These are phyloP conservation scores for Rhagoletis pomonella DNA, from an alignment of 1,140 invertebrate species.

Conservation along the genomic window DNA sequence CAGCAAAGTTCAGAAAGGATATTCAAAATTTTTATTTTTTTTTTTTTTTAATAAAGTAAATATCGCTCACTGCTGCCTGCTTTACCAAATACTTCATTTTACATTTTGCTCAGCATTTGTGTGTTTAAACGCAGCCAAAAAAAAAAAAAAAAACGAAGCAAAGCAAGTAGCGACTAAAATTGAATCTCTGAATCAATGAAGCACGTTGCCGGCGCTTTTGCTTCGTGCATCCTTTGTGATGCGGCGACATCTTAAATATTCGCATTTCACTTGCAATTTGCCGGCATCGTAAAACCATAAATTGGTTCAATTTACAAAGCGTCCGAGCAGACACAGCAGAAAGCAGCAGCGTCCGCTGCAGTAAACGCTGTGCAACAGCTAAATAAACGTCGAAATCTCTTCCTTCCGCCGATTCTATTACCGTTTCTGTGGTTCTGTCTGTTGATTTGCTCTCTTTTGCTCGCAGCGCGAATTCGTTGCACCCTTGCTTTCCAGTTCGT, in stretches of 20 bases:
- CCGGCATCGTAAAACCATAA: slow-evolving; percentile 23
- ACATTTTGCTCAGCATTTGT: neutral
- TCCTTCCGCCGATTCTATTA: too few relatives aligned
- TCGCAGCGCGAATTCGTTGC: neutral
- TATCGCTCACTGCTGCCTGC: neutral
- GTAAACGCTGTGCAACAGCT: neutral
- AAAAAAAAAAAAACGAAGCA: slow-evolving; percentile 3
- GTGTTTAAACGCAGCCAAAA: neutral
- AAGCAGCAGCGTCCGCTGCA: neutral
- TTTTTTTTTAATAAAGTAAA: neutral
- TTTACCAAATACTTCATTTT: neutral
- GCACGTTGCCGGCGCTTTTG: neutral
- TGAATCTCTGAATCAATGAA: slow-evolving; percentile 14
- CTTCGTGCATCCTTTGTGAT: neutral
- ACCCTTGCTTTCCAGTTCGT: neutral
- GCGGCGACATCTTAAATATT: slow-evolving; percentile 34
- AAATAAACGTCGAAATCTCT: too few relatives aligned
- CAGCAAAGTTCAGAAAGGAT: neutral
- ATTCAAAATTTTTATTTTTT: too few relatives aligned
- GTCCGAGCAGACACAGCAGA: neutral
- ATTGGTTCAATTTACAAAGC: slow-evolving; percentile 52
- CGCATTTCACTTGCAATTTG: slow-evolving; percentile 47
- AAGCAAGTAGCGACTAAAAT: slow-evolving; percentile 17
- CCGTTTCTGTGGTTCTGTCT: neutral
- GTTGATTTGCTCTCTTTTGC: neutral